phyloP scores from a whole-genome alignment of 2,888 invertebrate genomes.

The Zygothrica quintamaculata region DNA sequence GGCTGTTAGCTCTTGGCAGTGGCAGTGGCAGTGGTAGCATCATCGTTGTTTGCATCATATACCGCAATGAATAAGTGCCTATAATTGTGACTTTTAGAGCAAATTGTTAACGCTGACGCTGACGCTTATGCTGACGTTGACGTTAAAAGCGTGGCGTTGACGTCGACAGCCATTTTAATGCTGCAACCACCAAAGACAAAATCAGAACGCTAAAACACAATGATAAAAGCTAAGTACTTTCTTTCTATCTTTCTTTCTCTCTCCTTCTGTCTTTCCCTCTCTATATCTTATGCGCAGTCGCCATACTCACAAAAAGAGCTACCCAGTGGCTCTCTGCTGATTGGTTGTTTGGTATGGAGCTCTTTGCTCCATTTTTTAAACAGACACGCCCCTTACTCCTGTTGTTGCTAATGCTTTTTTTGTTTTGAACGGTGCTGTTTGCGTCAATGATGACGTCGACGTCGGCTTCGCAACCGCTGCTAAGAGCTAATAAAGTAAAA shows the following conservation, averaged over 20 bases:
- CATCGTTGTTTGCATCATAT: slow-evolving; percentile 68
- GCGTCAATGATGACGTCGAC: slow-evolving; percentile 2
- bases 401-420: slow-evolving; percentile 10
- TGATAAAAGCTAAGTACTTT: slow-evolving; percentile 32
- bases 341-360: slow-evolving; percentile 60
- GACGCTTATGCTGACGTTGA: slow-evolving; percentile 27
- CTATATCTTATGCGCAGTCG: slow-evolving; percentile 40
- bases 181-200: slow-evolving; percentile 29
- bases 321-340: slow-evolving; percentile 26
- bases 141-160: too few relatives aligned
- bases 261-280: slow-evolving; percentile 14
- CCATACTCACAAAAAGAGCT: slow-evolving; percentile 11
- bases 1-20: too few relatives aligned
- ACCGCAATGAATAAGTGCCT: slow-evolving; percentile 80
- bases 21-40: slow-evolving; percentile 33
- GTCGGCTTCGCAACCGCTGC: slow-evolving; percentile 37
- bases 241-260: slow-evolving; percentile 21
- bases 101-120: slow-evolving; percentile 21
- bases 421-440: slow-evolving; percentile 1
- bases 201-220: slow-evolving; percentile 14
- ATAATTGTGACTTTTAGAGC: slow-evolving; percentile 75
- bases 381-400: slow-evolving; percentile 52
- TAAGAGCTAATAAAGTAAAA: slow-evolving; percentile 65
- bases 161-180: slow-evolving; percentile 58
- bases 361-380: slow-evolving; percentile 55